Evolutionary conservation across 2,797 vertebrate genomes (phyloP), one percentile per base, ranked within the genome.

Genomic region (Chelmon rostratus): DNA sequence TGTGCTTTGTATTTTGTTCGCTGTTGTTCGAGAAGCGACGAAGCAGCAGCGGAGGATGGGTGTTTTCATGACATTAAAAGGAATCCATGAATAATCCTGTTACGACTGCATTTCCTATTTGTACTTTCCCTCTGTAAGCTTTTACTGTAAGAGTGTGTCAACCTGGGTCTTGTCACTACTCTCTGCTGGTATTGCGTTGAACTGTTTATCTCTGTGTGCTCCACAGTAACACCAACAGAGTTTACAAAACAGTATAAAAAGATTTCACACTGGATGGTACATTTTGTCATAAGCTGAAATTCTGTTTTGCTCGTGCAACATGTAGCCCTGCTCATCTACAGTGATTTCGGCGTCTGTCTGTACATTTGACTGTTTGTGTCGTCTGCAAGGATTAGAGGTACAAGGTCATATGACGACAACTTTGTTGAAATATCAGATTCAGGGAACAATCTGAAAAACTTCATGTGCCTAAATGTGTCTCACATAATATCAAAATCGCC

Each of bases 41-140:
- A 47, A 74, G 80, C 76, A 44, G 63, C 47, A 19, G 71, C 0
- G 72, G 91, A 88, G 75, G 85, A 88, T 18, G 83, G 65, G 76
- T 59, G 61, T 73, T 86, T 91, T 87, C 33, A 73, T 68, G 81
- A 89, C 91, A 90, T 92, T 91, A 94, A 92, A 83, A 89, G 81
- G 75, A 90, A 76, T 13, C 57, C 74, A 84, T 90, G 88, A 92
- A 92, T 94, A 93, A 92, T 91, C 88, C 68, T 40, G 82, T 90
- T 86, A 90, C 4, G 71, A 50, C 47, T 2, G 63, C 47, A 86
- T 86, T 88, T 83, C 79, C 83, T 28, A 81, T 93, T 92, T 91
- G 83, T 87, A 68, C 54, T 67, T 11, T 16, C 37, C 31, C 74
- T 52, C 46, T 63, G 57, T 42, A 23, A 56, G 79, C 81, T 89